Conservation (phyloP, 2,888 invertebrate species). For the Acanthosoma haemorrhoidale region DNA sequence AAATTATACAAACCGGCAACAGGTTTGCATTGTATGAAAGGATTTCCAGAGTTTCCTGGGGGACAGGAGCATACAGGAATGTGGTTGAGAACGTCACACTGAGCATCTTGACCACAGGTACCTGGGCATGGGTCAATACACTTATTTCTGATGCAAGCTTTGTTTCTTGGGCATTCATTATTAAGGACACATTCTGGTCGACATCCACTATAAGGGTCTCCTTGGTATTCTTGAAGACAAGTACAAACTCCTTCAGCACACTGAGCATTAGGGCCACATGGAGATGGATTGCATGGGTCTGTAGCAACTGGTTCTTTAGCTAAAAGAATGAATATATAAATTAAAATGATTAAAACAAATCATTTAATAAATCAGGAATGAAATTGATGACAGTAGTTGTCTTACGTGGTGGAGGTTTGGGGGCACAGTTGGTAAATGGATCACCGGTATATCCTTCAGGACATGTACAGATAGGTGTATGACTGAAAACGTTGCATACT, state of each 20-base stretch:
- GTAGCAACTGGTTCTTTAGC: slow-evolving; percentile 45
- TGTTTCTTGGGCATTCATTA: slow-evolving; percentile 62
- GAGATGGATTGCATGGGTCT: slow-evolving; percentile 62
- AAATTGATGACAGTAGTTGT: not conserved
- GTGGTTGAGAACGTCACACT: slow-evolving; percentile 60
- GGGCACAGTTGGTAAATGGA: slow-evolving; percentile 64
- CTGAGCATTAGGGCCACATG: slow-evolving; percentile 59
- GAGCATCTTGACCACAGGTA: slow-evolving; percentile 58
- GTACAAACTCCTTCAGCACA: slow-evolving; percentile 60
- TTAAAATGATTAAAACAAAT: not conserved
- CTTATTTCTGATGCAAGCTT: slow-evolving; percentile 63
- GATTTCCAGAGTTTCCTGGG: slow-evolving; percentile 60
- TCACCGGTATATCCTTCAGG: slow-evolving; percentile 69
- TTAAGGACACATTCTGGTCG: slow-evolving; percentile 72
- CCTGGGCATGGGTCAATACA: slow-evolving; percentile 59
- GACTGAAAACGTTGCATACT: slow-evolving; percentile 73
- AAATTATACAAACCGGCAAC: slow-evolving; percentile 51
- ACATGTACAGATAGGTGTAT: slow-evolving; percentile 73
- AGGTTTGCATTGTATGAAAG: slow-evolving; percentile 60
- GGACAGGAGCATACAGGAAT: slow-evolving; percentile 63
- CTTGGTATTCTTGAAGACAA: slow-evolving; percentile 64
- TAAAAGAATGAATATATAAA: slow-evolving; percentile 39
- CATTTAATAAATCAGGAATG: not conserved
- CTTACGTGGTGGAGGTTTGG: slow-evolving; percentile 49
- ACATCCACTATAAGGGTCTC: slow-evolving; percentile 68